These are phyloP conservation scores for Drosophila cognata DNA, from an alignment of 2,888 invertebrate genomes.

Conservation along the genomic window DNA sequence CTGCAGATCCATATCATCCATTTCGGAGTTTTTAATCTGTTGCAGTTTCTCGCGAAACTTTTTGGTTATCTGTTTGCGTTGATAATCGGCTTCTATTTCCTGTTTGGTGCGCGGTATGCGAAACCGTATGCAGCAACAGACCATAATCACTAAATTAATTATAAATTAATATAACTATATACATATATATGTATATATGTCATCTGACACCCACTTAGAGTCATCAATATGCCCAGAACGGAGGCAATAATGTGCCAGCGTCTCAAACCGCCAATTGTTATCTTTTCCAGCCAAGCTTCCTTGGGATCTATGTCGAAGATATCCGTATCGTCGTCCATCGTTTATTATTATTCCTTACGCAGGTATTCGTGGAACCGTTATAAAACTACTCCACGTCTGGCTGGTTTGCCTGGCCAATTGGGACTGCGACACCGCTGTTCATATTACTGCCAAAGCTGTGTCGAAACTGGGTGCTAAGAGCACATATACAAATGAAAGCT, in stretches of 20 bases:
- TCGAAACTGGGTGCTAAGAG: conserved; percentile 51
- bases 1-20: conserved; percentile 88
- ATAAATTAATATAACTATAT: neutral
- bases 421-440: conserved; percentile 54
- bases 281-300: conserved; percentile 90
- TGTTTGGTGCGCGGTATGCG: conserved; percentile 97
- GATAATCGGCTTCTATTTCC: conserved; percentile 97
- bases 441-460: conserved; percentile 24
- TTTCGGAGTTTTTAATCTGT: conserved; percentile 93
- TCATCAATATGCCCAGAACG: conserved; percentile 88
- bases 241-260: conserved; percentile 93
- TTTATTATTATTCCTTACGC: conserved; percentile 22
- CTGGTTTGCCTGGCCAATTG: conserved; percentile 57
- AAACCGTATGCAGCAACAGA: conserved; percentile 96
- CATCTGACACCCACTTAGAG: conserved; percentile 86
- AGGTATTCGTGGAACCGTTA: conserved; percentile 5
- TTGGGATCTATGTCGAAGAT: conserved; percentile 83
- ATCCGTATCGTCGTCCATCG: conserved; percentile 73
- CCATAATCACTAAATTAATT: conserved; percentile 88
- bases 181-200: neutral
- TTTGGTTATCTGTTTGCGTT: conserved; percentile 92
- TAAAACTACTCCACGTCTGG: conserved; percentile 50
- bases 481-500: conserved; percentile 27
- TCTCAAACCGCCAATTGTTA: conserved; percentile 89
- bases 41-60: conserved; percentile 93